phyloP scores from a whole-genome alignment of 2,113 vertebrate genomes.

The Seriola dumerili region DNA sequence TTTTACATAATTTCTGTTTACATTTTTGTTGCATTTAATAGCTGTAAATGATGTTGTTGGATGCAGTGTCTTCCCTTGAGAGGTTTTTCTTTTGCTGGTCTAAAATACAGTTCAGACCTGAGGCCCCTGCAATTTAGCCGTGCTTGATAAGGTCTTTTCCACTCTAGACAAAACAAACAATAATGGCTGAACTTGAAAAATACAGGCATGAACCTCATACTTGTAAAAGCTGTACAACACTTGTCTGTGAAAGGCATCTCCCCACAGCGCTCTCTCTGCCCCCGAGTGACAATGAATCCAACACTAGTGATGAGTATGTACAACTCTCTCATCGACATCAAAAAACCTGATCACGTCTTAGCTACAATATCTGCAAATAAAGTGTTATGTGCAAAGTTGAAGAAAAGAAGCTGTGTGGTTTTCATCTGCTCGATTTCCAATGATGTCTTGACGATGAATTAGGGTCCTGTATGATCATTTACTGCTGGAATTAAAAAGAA shows the following conservation, averaged over 20 bases:
- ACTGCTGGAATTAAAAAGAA: constrained; percentile 32
- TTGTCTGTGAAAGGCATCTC: constrained; percentile 45
- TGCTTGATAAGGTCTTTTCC: constrained; percentile 39
- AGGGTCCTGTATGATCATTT: constrained; percentile 40
- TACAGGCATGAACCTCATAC: constrained; percentile 59
- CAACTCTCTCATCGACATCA: constrained; percentile 60
- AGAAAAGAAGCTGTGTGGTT: constrained; percentile 39
- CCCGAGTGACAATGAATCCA: constrained; percentile 53
- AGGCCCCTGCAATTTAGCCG: constrained; percentile 54
- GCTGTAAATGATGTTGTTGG: constrained; percentile 51
- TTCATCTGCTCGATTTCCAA: constrained; percentile 32
- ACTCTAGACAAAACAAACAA: constrained; percentile 62
- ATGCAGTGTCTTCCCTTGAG: constrained; percentile 40
- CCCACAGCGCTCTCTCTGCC: constrained; percentile 38
- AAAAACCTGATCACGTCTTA: constrained; percentile 53
- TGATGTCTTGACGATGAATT: constrained; percentile 27
- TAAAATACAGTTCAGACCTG: constrained; percentile 53
- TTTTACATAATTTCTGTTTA: constrained; percentile 38
- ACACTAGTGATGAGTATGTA: constrained; percentile 59
- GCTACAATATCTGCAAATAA: constrained; percentile 80
- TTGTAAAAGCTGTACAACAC: constrained; percentile 52
- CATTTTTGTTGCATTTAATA: constrained; percentile 40
- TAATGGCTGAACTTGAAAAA: constrained; percentile 60
- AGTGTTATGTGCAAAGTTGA: constrained; percentile 81
- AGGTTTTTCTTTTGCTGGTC: constrained; percentile 45